Evolutionary conservation across 2,113 vertebrate genomes (phyloP).

Genomic region (Alligator mississippiensis): DNA sequence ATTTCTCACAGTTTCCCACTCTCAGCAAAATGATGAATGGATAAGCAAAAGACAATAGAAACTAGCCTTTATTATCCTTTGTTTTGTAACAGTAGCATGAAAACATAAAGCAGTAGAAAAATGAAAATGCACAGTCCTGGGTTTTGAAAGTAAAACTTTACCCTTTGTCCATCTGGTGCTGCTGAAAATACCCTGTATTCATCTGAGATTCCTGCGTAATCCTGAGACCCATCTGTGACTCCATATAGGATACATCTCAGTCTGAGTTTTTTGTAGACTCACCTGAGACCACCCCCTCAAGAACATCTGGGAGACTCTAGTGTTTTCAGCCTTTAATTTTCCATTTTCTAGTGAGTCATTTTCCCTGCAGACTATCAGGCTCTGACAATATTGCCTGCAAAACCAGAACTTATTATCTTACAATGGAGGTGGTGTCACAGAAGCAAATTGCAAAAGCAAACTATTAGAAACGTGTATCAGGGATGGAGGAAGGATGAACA

Average conservation of each 20-base stretch:
- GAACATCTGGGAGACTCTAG: background rate
- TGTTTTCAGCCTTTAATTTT: background rate
- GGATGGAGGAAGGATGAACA: background rate
- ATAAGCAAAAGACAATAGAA: fast-evolving
- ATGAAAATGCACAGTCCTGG: background rate
- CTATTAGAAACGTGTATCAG: background rate
- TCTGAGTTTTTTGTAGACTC: background rate
- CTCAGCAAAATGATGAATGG: background rate
- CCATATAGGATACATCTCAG: background rate
- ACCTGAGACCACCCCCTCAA: background rate
- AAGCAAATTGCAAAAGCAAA: background rate
- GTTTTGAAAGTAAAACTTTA: fast-evolving
- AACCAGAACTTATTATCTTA: background rate
- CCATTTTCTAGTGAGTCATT: background rate
- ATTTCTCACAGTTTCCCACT: too few relatives aligned
- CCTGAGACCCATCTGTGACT: background rate
- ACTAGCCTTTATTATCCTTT: fast-evolving
- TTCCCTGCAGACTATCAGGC: background rate
- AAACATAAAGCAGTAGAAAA: background rate
- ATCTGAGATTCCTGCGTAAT: fast-evolving
- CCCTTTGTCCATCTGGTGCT: too few relatives aligned
- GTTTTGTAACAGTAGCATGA: fast-evolving
- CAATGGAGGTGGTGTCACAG: background rate
- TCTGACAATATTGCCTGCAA: background rate
- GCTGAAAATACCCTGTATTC: background rate